phyloP scores from a whole-genome alignment of 2,797 vertebrate species.

The Kryptopterus vitreolus region DNA sequence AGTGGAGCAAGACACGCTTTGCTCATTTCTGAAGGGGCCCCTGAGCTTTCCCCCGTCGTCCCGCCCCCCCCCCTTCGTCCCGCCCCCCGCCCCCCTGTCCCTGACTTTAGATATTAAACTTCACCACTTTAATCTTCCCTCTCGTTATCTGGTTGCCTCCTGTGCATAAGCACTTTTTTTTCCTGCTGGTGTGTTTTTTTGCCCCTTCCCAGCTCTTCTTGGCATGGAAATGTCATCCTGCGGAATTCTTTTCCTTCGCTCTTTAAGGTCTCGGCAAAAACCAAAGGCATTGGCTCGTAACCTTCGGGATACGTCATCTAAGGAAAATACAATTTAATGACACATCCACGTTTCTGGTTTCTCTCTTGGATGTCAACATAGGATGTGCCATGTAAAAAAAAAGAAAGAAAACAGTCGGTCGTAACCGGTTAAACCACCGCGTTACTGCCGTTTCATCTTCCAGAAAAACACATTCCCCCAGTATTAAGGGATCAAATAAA shows the following conservation, averaged over 20 bases:
- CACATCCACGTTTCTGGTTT: slow-evolving; percentile 56
- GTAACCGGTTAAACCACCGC: slow-evolving; percentile 38
- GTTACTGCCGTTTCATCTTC: slow-evolving; percentile 28
- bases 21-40: slow-evolving; percentile 29
- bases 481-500: slow-evolving; percentile 18
- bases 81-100: too few relatives aligned
- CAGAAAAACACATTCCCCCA: slow-evolving; percentile 25
- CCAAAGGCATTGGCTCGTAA: slow-evolving; percentile 43
- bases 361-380: slow-evolving; percentile 49
- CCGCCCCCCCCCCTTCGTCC: too few relatives aligned
- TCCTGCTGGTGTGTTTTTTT: not conserved
- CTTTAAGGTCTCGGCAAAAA: slow-evolving; percentile 53
- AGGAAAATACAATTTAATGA: slow-evolving; percentile 60
- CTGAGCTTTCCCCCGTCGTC: slow-evolving; percentile 1
- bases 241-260: slow-evolving; percentile 44
- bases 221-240: slow-evolving; percentile 28
- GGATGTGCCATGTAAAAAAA: slow-evolving; percentile 41
- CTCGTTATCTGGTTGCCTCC: not conserved
- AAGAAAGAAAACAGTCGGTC: slow-evolving; percentile 46
- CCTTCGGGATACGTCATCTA: slow-evolving; percentile 53
- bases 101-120: slow-evolving; percentile 25
- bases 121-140: slow-evolving; percentile 24
- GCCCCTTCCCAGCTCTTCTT: slow-evolving; percentile 28
- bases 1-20: slow-evolving; percentile 37
- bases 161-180: slow-evolving; percentile 2